These are phyloP conservation scores for Cistogaster globosa DNA, from an alignment of 2,888 invertebrate species.

Conservation along the genomic window DNA sequence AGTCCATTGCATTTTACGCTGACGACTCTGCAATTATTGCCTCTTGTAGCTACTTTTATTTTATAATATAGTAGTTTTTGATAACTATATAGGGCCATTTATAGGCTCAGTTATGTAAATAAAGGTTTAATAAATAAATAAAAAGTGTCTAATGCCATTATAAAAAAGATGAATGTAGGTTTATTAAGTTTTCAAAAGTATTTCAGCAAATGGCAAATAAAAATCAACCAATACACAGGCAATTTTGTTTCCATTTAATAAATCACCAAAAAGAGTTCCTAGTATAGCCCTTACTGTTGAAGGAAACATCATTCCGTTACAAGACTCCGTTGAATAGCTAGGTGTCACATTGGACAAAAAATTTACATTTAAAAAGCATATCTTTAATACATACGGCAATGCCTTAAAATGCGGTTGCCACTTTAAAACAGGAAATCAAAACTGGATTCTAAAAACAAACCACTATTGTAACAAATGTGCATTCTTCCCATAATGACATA, in stretches of 20 bases:
- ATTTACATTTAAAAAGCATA: too few species aligned
- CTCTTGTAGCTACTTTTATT: too few species aligned
- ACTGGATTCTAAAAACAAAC: not conserved
- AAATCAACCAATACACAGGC: not conserved
- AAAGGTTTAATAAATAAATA: too few species aligned
- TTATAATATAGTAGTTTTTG: too few species aligned
- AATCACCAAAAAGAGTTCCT: not conserved
- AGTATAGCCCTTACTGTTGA: not conserved
- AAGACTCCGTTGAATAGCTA: not conserved
- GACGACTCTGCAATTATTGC: too few species aligned
- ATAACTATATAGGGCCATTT: too few species aligned
- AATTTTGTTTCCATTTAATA: not conserved
- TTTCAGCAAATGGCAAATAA: not conserved
- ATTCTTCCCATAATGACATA: not conserved
- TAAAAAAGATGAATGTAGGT: constrained; percentile 16
- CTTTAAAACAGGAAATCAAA: not conserved
- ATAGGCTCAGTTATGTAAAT: too few species aligned
- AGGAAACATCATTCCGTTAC: not conserved
- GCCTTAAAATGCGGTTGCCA: not conserved
- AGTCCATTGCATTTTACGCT: not conserved
- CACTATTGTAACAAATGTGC: not conserved
- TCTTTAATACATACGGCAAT: not conserved
- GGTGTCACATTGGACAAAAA: not conserved
- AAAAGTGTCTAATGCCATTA: constrained; percentile 20
- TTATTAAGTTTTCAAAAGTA: not conserved